phyloP scores from a whole-genome alignment of 2,797 vertebrate species.

The Lemur catta region DNA sequence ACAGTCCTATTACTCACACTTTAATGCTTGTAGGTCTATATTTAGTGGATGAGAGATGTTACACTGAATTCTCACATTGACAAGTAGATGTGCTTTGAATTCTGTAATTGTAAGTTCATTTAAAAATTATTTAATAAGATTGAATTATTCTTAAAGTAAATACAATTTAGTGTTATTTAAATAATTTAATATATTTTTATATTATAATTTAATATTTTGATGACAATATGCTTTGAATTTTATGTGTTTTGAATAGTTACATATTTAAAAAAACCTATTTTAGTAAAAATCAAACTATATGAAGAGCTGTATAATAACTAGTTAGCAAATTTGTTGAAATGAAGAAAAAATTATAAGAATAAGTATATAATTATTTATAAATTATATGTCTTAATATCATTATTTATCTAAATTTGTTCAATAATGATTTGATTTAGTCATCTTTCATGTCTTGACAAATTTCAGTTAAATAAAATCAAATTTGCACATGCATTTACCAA shows the following conservation, averaged over 20 bases:
- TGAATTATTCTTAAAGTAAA: not conserved
- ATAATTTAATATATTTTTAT: not conserved
- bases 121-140: not conserved
- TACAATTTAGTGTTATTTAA: not conserved
- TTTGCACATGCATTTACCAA: not conserved
- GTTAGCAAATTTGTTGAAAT: constrained; percentile 7
- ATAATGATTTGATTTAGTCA: not conserved
- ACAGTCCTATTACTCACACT: not conserved
- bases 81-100: not conserved
- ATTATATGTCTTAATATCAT: not conserved
- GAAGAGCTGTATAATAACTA: not conserved
- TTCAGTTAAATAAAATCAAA: not conserved
- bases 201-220: not conserved
- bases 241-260: not conserved
- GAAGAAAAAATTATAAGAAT: not conserved
- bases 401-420: not conserved
- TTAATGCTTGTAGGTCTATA: not conserved
- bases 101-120: not conserved
- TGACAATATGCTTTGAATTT: not conserved
- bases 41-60: not conserved
- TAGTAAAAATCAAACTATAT: not conserved
- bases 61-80: not conserved
- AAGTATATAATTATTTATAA: not conserved
- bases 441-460: not conserved
- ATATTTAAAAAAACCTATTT: not conserved